A percentile compares a stretch with the other conserved stretches of the same genome.
These are phyloP conservation scores for Drosophila pectinifera DNA, from an alignment of 1,140 invertebrate genomes.

Conservation along the genomic window DNA sequence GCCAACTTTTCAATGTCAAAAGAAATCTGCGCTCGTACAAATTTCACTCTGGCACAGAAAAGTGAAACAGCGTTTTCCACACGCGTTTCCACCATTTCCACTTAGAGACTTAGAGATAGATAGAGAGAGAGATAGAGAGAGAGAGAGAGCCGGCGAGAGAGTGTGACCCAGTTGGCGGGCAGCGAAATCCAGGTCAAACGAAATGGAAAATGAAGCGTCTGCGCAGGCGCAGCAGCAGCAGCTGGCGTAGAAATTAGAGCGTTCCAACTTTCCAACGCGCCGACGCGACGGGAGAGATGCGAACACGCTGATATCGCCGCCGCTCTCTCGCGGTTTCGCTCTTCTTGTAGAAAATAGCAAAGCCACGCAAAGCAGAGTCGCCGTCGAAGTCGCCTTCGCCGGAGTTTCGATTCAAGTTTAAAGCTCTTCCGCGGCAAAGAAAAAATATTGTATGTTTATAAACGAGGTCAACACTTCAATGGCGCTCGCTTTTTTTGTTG, in stretches of 20 bases:
- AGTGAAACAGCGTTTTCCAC: constrained; percentile 75
- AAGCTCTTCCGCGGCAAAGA: constrained; percentile 77
- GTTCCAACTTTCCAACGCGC: constrained; percentile 64
- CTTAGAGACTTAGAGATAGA: no score
- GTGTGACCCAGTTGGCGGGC: constrained; percentile 69
- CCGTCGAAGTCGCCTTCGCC: constrained; percentile 35
- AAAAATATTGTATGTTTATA: constrained; percentile 59
- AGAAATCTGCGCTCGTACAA: constrained; percentile 54
- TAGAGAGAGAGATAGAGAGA: no score
- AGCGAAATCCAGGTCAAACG: constrained; percentile 83
- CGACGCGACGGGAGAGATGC: constrained; percentile 64
- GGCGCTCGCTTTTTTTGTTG: constrained; percentile 57
- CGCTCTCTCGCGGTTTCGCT: constrained; percentile 20
- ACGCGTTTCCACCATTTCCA: constrained; percentile 57
- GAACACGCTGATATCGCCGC: constrained; percentile 55
- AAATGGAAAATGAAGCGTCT: constrained; percentile 80
- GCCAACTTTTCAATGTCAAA: constrained; percentile 81
- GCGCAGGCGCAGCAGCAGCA: constrained; percentile 26
- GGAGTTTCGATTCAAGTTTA: constrained; percentile 81
- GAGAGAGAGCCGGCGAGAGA: constrained; percentile 29
- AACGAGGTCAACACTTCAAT: constrained; percentile 82
- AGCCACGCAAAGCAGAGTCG: constrained; percentile 28
- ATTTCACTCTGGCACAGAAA: constrained; percentile 76
- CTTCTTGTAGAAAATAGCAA: constrained; percentile 75
- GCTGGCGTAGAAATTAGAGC: constrained; percentile 75